Percentiles rank a stretch among this genome's conserved stretches.
These are phyloP conservation scores for Halocynthia aurantium DNA, from an alignment of 23 tunicate genomes.

Conservation along the genomic window DNA sequence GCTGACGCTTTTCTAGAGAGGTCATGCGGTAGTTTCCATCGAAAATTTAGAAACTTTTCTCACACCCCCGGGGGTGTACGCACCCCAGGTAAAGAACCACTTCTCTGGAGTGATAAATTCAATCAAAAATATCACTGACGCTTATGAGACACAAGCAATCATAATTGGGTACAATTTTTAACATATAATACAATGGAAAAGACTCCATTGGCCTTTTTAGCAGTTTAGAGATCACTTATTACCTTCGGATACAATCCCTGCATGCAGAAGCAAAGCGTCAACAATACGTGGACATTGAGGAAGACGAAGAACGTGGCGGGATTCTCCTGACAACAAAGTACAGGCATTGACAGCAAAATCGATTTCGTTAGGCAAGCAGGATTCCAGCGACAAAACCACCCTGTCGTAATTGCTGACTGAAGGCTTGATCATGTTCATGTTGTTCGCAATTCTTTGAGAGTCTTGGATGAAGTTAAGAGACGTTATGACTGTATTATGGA, in stretches of 20 bases:
- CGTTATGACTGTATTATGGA: too few relatives aligned
- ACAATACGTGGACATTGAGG: conserved; percentile 73
- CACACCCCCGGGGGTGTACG: too few relatives aligned
- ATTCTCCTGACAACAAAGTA: conserved; percentile 83
- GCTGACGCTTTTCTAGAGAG: too few relatives aligned
- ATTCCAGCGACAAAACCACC: conserved; percentile 57
- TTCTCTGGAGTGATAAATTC: too few relatives aligned
- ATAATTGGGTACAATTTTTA: too few relatives aligned
- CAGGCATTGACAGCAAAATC: conserved; percentile 97
- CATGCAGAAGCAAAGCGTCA: conserved; percentile 86
- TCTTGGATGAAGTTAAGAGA: neutral
- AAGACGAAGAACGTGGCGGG: conserved; percentile 76
- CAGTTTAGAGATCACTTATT: neutral
- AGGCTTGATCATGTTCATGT: conserved; percentile 13
- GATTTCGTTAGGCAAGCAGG: conserved; percentile 95
- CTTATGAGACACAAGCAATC: too few relatives aligned
- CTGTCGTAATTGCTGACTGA: conserved; percentile 46
- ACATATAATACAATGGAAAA: too few relatives aligned
- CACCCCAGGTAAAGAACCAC: too few relatives aligned
- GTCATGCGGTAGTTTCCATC: too few relatives aligned
- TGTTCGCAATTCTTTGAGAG: conserved; percentile 1
- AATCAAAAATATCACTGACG: too few relatives aligned
- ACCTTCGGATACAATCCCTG: conserved; percentile 86
- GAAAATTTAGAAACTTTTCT: too few relatives aligned
- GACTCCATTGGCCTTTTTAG: too few relatives aligned